Evolutionary conservation across 1,140 invertebrate genomes (phyloP), one percentile per base, ranked within the genome.

Genomic region (Drosophila littoralis): DNA sequence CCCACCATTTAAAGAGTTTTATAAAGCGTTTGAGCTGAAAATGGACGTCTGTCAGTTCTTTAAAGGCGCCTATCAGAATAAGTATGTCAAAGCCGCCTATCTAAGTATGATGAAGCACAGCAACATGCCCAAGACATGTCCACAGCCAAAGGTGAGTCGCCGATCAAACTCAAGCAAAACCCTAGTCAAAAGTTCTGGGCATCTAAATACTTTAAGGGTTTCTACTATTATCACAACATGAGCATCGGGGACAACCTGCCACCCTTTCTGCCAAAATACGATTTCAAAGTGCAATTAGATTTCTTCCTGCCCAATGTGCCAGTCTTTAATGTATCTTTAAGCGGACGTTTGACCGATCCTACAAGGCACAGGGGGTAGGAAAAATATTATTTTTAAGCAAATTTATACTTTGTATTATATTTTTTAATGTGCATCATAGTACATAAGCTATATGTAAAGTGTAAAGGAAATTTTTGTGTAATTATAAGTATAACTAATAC

Each of bases 141-240:
- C 72, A 9, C 57, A 61, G 33, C 33, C 10, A 8, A 75, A 75
- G 52, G 72, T 74, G 6, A 9, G 57, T 55, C 22, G n/a, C 1
- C 22, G 6, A 13, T 28, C 9, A 12, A 40, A 9, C 0, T 40
- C 12, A 40, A 10, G 38, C 5, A 1, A 40, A 9, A 38, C 2
- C 2, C 36, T 6, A 7, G 6, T 7, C 4, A 9, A 6, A 0
- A 5, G 5, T 5, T 9, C 2, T 4, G 6, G 7, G 15, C 10
- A 6, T 7, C 4, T 32, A 2, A 1, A 22, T 15, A 2, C 42
- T 59, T 71, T 0, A 9, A 71, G 73, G 73, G 73, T 0, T 17
- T 71, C 0, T 75, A 75, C 48, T 75, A 65, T 45, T 71, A 58
- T 17, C 51, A 46, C 5, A 75, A 75, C 38, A 64, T 75, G 46